Evolutionary conservation across 2,888 invertebrate species (phyloP), one percentile per base, ranked within the genome.

Genomic region (Drosophila paracracens): DNA sequence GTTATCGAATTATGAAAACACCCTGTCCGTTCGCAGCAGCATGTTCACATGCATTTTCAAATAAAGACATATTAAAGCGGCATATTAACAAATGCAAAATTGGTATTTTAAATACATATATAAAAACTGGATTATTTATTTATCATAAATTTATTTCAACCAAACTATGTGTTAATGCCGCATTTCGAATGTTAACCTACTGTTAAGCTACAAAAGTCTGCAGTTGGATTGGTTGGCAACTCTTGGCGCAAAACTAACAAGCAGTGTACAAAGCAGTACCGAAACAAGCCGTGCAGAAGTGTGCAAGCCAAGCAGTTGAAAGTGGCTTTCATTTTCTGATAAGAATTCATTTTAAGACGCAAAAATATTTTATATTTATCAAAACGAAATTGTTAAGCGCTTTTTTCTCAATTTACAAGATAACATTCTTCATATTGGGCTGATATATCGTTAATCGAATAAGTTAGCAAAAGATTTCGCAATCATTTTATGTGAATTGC

Each of bases 371-470:
- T 1, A 36, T n/a, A 2, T 7, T 16, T 25, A 46, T 16, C 16
- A 25, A 25, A 21, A 46, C 2, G 4, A 4, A 46, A 25, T 25
- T 46, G 7, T 2, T 2, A 25, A 4, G 0, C 25, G 6, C 1
- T 2, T 11, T 27, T 10, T 5, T 27, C 27, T 29, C 4, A 27
- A 11, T 13, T 18, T 16, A n/a, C 16, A 1, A 4, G 3, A 11
- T 2, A 5, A 8, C 1, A 38, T 7, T 38, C 16, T 8, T 11
- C n/a, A 38, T n/a, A 18, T 33, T 58, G 31, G 36, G 27, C 21
- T 16, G 8, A 50, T n/a, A 50, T 4, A 18, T 33, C 48, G 40
- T 43, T 59, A 38, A 60, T 61, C 71, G 74, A 66, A 79, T 79
- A 62, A 61, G 69, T 77, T 56, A 50, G 21, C 74, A 66, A 74